Percentiles rank a stretch among this genome's conserved stretches.
These are phyloP conservation scores for Melipona beecheii DNA, from an alignment of 2,888 invertebrate species.

Conservation along the genomic window DNA sequence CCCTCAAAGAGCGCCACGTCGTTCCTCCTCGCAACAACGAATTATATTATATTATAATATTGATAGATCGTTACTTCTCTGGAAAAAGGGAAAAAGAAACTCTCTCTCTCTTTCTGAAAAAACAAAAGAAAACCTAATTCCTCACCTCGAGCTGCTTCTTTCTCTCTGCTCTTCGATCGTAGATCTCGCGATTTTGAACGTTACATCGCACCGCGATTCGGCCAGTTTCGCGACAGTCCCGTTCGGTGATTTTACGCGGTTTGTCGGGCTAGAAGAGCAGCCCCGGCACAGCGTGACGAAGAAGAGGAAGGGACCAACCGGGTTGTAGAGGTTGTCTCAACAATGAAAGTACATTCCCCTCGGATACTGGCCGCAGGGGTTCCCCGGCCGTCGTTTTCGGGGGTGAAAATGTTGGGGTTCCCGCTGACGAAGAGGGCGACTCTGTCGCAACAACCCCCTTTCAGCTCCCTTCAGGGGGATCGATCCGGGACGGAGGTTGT, in stretches of 20 bases:
- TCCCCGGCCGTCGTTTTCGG: slow-evolving; percentile 60
- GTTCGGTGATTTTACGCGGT: slow-evolving; percentile 39
- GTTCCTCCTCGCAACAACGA: too few relatives aligned
- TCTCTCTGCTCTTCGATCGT: neutral
- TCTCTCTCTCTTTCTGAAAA: too few relatives aligned
- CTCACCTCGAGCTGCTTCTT: neutral
- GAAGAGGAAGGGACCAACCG: slow-evolving; percentile 24
- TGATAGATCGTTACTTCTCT: too few relatives aligned
- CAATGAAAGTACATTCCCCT: slow-evolving; percentile 61
- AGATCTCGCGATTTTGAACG: neutral
- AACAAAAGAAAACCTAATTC: neutral
- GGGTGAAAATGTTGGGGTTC: slow-evolving; percentile 65
- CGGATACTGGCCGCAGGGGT: slow-evolving; percentile 61
- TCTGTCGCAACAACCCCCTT: slow-evolving; percentile 63
- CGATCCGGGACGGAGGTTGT: slow-evolving; percentile 73
- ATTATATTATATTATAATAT: too few relatives aligned
- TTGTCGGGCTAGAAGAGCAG: slow-evolving; percentile 21
- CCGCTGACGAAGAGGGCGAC: slow-evolving; percentile 67
- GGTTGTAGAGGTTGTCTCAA: slow-evolving; percentile 35
- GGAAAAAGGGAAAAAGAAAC: too few relatives aligned
- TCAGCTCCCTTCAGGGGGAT: slow-evolving; percentile 70
- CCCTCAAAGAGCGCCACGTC: too few relatives aligned
- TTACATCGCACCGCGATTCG: neutral
- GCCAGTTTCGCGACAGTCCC: slow-evolving; percentile 10
- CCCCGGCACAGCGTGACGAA: slow-evolving; percentile 10